Evolutionary conservation across 2,113 vertebrate species (phyloP).

Genomic region (Prietella phreatophila): DNA sequence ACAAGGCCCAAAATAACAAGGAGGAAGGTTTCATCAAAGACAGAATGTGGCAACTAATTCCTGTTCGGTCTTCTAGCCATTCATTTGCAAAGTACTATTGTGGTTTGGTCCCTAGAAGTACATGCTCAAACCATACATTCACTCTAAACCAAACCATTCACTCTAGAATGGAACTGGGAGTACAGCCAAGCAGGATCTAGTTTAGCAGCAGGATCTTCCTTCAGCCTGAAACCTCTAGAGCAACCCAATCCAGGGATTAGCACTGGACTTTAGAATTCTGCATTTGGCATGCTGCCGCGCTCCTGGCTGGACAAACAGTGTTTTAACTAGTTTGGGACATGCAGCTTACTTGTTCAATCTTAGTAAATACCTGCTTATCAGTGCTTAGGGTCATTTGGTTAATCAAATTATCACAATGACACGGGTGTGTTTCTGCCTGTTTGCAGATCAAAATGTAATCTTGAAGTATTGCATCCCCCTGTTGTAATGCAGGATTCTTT

Average conservation of each 20-base stretch:
- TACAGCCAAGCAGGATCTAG: constrained; percentile 70
- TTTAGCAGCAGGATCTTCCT: constrained; percentile 69
- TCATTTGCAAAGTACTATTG: constrained; percentile 73
- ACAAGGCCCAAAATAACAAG: constrained; percentile 49
- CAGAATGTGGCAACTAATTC: constrained; percentile 66
- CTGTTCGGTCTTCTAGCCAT: constrained; percentile 61
- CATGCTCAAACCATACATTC: constrained; percentile 70
- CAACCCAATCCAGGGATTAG: constrained; percentile 74
- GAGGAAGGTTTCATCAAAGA: constrained; percentile 63
- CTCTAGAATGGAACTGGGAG: constrained; percentile 62
- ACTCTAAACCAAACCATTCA: constrained; percentile 64
- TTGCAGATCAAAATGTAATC: constrained; percentile 16
- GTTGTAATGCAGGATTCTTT: constrained; percentile 12
- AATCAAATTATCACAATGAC: constrained; percentile 65
- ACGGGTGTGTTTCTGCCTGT: constrained; percentile 43
- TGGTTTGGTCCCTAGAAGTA: constrained; percentile 68
- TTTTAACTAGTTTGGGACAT: constrained; percentile 55
- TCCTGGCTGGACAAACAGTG: constrained; percentile 59
- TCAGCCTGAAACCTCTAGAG: constrained; percentile 66
- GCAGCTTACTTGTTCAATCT: constrained; percentile 66
- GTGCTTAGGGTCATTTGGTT: constrained; percentile 65
- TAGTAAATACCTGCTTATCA: constrained; percentile 53
- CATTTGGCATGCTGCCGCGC: constrained; percentile 60
- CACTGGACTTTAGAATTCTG: constrained; percentile 62
- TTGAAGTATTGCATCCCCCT: not conserved